Base-by-base conservation (phyloP, 2,113 vertebrate species). In the Laticauda colubrina region DNA sequence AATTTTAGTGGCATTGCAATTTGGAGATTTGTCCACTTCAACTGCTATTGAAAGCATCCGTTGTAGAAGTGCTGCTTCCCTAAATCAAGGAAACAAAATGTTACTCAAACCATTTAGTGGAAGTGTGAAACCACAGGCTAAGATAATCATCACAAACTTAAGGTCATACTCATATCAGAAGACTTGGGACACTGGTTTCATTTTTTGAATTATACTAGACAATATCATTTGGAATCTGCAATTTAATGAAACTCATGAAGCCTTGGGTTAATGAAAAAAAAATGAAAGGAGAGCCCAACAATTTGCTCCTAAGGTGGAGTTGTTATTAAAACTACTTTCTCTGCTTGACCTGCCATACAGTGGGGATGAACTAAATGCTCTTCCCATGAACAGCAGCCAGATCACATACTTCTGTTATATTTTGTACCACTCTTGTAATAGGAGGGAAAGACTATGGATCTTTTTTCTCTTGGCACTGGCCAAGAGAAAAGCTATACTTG, bases 21-120 rank as follows among this genome's bases (percentile, higher is more conserved):
- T 97, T 87, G 99, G 99, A 96, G 97, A 98, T 87, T 96, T 96
- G 95, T 99, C 99, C 91, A 99, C 99, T 95, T 99, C 99, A 87
- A 99, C 97, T 2, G 99, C 98, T 1, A 99, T 96, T 92, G 98
- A 97, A 93, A 99, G 94, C 98, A 99, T 99, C 96, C 97, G 97
- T 96, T 99, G 99, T 86, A 99, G 97, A 94, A 98, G 97, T 29
- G 97, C 97, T 91, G 98, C 97, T 5, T 97, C 96, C 97, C 99
- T 99, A 95, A 81, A 90, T 21, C 88, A 94, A 94, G 95, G 92
- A 89, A 39, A 12, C 12, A 2, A 57, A 3, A 29, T 3, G 57
- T 85, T 2, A 89, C 12, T 21, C n/a, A 87, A 55, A 24, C 29
- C 51, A 57, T 56, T 39, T 54, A 54, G 18, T 34, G 53, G 29